Evolutionary conservation across 1,140 invertebrate species (phyloP), one percentile per base, ranked within the genome.

Genomic region (Tetramorium parvispinum): DNA sequence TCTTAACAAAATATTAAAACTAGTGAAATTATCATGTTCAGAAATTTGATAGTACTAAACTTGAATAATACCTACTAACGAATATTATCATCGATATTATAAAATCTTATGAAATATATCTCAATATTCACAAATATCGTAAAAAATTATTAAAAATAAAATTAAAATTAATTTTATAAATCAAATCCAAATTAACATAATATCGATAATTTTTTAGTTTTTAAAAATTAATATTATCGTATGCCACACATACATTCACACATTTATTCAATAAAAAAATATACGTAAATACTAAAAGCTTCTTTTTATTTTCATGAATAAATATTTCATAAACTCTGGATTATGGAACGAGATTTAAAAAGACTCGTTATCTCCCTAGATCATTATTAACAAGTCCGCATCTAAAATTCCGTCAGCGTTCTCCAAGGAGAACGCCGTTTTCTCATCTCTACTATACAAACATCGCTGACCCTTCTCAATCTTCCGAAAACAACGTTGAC

Each of bases 401-500:
- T 73, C 51, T 27, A 18, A 81, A 81, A 81, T 81, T 82, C 79
- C 27, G 13, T 16, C 3, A 53, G 40, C 53, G 40, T 73, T 59
- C 61, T 83, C 0, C 40, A 16, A 70, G 78, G 40, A 82, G 46
- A 46, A 57, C 24, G 24, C n/a, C 79, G 18, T 83, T 83, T 73
- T 83, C 79, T 83, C 79, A 70, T 83, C 53, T 83, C 66, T 32
- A 27, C 53, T 73, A 16, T 83, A 83, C 53, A 83, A 83, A 83
- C 68, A 83, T 49, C 79, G 79, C 79, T 73, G 79, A 73, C 79
- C 79, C 79, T 83, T 59, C 53, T 83, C 79, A 73, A 83, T 83
- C 79, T 83, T 83, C 40, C 68, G 79, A 83, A 83, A 83, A 73
- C 66, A 83, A 83, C 68, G 68, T 83, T 83, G 79, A 73, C 68